A percentile compares a stretch with the other conserved stretches of the same genome.
These are phyloP conservation scores for Nycticryphes semicollaris DNA, from an alignment of 2,113 vertebrate species.

Conservation along the genomic window DNA sequence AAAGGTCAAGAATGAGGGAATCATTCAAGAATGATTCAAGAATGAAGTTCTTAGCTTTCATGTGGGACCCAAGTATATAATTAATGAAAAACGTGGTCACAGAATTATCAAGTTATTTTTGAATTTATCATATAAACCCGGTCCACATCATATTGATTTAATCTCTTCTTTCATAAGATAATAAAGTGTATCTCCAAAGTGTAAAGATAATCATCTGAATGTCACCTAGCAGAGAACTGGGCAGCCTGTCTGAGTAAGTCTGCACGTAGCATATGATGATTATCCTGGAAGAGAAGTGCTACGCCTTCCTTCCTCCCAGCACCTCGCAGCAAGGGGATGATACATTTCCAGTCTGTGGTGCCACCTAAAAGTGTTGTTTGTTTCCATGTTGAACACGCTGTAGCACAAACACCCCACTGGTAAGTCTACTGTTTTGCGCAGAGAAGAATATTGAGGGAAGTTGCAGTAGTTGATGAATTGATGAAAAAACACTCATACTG, in stretches of 20 bases:
- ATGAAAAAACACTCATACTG: not conserved
- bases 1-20: not conserved
- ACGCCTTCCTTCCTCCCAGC: not conserved
- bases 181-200: not conserved
- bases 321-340: not conserved
- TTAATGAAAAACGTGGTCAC: not conserved
- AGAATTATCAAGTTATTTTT: not conserved
- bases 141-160: not conserved
- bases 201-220: not conserved
- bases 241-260: not conserved
- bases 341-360: not conserved
- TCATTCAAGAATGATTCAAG: too few relatives aligned
- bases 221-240: not conserved
- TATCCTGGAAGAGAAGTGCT: not conserved
- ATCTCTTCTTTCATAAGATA: not conserved
- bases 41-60: not conserved
- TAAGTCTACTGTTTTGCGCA: not conserved
- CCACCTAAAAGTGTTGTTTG: not conserved
- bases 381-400: not conserved
- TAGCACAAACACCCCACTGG: not conserved
- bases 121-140: not conserved
- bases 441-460: not conserved
- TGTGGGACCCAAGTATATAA: not conserved
- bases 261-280: not conserved
- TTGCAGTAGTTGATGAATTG: not conserved